Evolutionary conservation across 2,113 vertebrate genomes (phyloP), one percentile per base, ranked within the genome.

Genomic region (Coregonus clupeaformis): DNA sequence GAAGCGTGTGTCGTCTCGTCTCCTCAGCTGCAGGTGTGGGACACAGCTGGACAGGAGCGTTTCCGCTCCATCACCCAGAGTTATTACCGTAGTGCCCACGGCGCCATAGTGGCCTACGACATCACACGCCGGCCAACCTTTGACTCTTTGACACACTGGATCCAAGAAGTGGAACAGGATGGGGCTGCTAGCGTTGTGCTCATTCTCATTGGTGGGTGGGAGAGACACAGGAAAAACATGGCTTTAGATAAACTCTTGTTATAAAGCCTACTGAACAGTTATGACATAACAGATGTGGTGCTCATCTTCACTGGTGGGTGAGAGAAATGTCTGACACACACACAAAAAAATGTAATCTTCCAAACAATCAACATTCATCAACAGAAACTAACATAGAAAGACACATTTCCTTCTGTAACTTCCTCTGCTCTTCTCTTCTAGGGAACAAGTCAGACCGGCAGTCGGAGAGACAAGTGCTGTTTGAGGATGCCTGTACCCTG

Each of bases 41-140:
- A 99, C 91, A 99, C 97, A 0, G 97, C 97, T 0, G 97, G 97
- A 4, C 97, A 99, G 86, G 97, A 98, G 89, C 95, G 97, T 13
- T 98, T 98, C 86, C 95, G 95, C 60, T 98, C 97, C 73, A 99
- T 98, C 91, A 98, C 97, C 2, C 97, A 98, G 89, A 98, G 97
- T 86, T 99, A 98, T 78, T 99, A 98, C 80, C 96, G 97, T 77
- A 98, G 96, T 0, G 97, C 97, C n/a, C 96, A 99, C 0, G 97
- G 96, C 1, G 97, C 97, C 67, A 94, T 99, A 86, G 96, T 99
- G 68, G 94, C 96, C 81, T 99, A 98, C 0, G 97, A 99, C 90
- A 95, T 99, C 89, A 98, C 95, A 6, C 95, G 92, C n/a, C 92
- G 84, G 45, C 80, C 89, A 76, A 98, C 97, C 0, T 99, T 99